A percentile compares a stretch with the other conserved stretches of the same genome.
Evolutionary conservation across 2,797 vertebrate species (phyloP).

Genomic region (Philypnodon macrostomus): DNA sequence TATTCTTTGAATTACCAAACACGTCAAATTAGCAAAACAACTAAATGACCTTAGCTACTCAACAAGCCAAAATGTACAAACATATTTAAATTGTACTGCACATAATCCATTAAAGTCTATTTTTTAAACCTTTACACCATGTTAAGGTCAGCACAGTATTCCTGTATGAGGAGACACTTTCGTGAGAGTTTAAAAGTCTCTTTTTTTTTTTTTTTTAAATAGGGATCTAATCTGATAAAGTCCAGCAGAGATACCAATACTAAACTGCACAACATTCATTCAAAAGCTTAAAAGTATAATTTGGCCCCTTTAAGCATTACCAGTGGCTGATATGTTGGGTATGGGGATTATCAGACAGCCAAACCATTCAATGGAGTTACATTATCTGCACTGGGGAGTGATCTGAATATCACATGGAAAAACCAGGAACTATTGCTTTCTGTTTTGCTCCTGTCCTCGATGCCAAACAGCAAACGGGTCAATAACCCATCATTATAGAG

Average conservation of each 20-base stretch:
- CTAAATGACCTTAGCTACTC: neutral
- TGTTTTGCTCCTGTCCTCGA: conserved; percentile 64
- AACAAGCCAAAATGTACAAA: neutral
- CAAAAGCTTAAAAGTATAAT: too few species aligned
- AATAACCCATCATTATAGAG: conserved; percentile 84
- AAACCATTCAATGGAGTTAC: conserved; percentile 34
- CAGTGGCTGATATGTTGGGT: conserved; percentile 11
- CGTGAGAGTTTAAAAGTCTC: too few species aligned
- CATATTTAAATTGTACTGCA: neutral
- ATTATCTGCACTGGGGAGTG: conserved; percentile 29
- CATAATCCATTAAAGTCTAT: conserved; percentile 5
- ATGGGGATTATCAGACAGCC: conserved; percentile 23
- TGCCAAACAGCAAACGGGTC: conserved; percentile 80
- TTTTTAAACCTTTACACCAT: too few species aligned
- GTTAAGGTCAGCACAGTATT: too few species aligned
- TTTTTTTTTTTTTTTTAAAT: too few species aligned
- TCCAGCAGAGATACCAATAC: too few species aligned
- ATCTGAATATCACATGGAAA: conserved; percentile 52
- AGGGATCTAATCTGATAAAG: too few species aligned
- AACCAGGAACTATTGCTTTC: conserved; percentile 61
- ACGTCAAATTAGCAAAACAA: conserved; percentile 5
- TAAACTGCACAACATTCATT: too few species aligned
- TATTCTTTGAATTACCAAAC: conserved; percentile 6
- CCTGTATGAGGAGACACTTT: too few species aligned
- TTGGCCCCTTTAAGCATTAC: too few species aligned